Evolutionary conservation across 2,888 invertebrate species (phyloP).

Genomic region (Cheilosia pagana): DNA sequence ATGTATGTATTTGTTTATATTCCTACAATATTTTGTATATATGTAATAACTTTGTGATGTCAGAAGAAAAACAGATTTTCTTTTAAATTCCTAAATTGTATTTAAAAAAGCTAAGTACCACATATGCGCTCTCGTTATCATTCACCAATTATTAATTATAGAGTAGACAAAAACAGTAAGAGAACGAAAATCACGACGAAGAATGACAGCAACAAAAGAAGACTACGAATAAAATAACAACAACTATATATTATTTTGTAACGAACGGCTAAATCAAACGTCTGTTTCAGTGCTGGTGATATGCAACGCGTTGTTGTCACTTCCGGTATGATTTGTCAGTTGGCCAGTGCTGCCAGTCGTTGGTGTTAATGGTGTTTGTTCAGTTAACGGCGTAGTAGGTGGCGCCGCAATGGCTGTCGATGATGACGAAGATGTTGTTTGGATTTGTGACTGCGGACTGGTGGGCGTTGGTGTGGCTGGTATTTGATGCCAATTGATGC

Average conservation of each 20-base stretch:
- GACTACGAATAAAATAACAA: constrained; percentile 70
- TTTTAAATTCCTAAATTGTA: constrained; percentile 27
- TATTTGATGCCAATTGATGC: constrained; percentile 83
- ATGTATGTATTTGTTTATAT: constrained; percentile 4
- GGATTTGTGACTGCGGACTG: constrained; percentile 77
- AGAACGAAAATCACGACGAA: constrained; percentile 28
- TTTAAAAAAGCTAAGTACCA: constrained; percentile 71
- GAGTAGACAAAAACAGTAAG: constrained; percentile 25
- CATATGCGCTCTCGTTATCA: constrained; percentile 38
- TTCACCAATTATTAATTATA: constrained; percentile 27
- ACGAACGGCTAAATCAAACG: constrained; percentile 79
- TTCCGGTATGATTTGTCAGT: constrained; percentile 74
- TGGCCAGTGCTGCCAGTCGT: constrained; percentile 74
- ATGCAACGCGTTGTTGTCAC: constrained; percentile 76
- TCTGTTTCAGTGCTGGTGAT: constrained; percentile 81
- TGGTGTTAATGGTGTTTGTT: constrained; percentile 50
- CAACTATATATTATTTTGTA: constrained; percentile 59
- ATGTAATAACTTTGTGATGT: constrained; percentile 44
- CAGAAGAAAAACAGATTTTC: constrained; percentile 34
- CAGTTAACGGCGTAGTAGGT: constrained; percentile 66
- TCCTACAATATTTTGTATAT: constrained; percentile 5
- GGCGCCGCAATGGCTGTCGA: constrained; percentile 65
- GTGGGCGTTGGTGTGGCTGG: constrained; percentile 80
- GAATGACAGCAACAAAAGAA: constrained; percentile 30
- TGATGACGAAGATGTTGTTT: constrained; percentile 69